Evolutionary conservation across 2,113 vertebrate genomes (phyloP), one percentile per base, ranked within the genome.

Genomic region (Cyprinodon tularosa): DNA sequence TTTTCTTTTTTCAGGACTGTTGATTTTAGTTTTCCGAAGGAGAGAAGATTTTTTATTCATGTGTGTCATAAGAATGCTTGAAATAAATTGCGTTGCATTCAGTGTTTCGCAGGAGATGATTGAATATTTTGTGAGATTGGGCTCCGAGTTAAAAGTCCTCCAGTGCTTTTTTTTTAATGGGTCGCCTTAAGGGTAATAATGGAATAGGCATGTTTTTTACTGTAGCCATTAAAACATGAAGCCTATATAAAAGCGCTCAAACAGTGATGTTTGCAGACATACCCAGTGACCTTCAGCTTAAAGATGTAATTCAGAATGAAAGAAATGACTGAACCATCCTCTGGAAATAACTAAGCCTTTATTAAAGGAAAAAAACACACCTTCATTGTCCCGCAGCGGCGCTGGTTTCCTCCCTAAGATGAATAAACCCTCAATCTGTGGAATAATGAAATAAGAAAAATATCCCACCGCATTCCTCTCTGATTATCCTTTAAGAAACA

Each of bases 321-420:
- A 82, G 72, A 71, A 57, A 39, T 84, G 68, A 83, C 83, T 78
- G 71, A 84, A 71, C 15, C 4, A 0, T 80, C 48, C 1, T 50
- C 66, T 63, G 53, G 78, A 85, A 88, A 82, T 81, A 83, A 80
- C 80, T 62, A 37, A 44, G 72, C 83, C 86, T 87, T 87, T 64
- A 79, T 84, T 89, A 78, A 79, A 73, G 76, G 29, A 59, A 84
- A 85, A 53, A 85, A 85, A 86, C 87, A 69, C 45, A 50, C 44
- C 4, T 60, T 73, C 68, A 81, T 90, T 88, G 83, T 89, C 68
- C 82, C 72, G 3, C 39, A 0, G 4, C 37, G 12, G 62, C 73
- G 12, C 72, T 44, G 68, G 71, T 59, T 62, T 63, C 60, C 72
- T 62, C 44, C 36, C 60, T 1, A 15, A 69, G 78, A 75, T 77